Evolutionary conservation across 2,797 vertebrate species (phyloP), one percentile per base, ranked within the genome.

Genomic region (Limnodromus scolopaceus): DNA sequence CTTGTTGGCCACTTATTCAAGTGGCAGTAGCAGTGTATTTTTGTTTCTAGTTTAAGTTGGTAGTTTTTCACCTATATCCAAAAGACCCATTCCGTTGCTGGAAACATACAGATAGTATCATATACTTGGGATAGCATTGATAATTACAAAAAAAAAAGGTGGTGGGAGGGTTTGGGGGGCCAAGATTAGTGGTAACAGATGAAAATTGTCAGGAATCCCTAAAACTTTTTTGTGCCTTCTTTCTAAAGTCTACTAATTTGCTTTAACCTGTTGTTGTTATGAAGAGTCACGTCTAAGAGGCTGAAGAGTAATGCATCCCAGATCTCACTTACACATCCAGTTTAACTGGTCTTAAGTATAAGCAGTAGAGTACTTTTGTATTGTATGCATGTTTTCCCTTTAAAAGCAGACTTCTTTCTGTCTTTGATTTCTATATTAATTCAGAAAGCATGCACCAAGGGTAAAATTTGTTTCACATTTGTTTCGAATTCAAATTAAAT

Each of bases 391-490:
- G 43, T 58, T 81, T 94, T 87, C 71, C 57, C 58, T 90, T 89
- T 92, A 78, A 88, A 93, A 89, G 16, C 43, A 84, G 77, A 75
- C 32, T 89, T 94, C 45, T 76, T 89, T 30, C n/a, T 77, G 64
- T 70, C 55, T 91, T 92, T 92, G 51, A 93, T 95, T 95, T 96
- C 79, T 81, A 4, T 66, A 57, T 93, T 95, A 90, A 94, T 94
- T 93, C 92, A 60, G 69, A 92, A 96, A 91, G 54, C 48, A 55
- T 65, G n/a, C 0, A 3, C 41, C 49, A 77, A 87, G 57, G 72
- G 27, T 72, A 75, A 91, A 95, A 88, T 80, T 96, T 90, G 43
- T 94, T 94, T 95, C 76, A 72, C 63, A 63, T 95, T 97, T 94
- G 71, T 91, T 96, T 94, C 68, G 84, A 75, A 82, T 89, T 89